phyloP scores from a whole-genome alignment of 1,140 invertebrate species.

The Drosophila seguyi region DNA sequence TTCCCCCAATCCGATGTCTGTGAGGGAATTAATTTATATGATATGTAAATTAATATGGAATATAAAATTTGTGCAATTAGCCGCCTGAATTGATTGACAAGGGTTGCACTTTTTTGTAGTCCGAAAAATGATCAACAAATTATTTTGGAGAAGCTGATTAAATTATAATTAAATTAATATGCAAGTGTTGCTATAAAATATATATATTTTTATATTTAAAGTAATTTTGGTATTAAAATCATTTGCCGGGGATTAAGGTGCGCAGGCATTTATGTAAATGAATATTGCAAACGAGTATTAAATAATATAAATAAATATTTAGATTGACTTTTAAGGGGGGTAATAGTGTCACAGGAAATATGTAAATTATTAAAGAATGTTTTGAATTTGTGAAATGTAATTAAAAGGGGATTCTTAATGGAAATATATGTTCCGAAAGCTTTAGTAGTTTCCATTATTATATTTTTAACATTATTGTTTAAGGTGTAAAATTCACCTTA shows the following conservation, averaged over 20 bases:
- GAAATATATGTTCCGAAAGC: too few relatives aligned
- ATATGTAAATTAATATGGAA: constrained; percentile 57
- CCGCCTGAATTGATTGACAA: constrained; percentile 45
- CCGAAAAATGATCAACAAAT: constrained; percentile 37
- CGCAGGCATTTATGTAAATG: not conserved
- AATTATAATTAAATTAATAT: constrained; percentile 37
- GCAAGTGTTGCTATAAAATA: constrained; percentile 6
- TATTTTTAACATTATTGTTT: too few relatives aligned
- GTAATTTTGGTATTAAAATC: not conserved
- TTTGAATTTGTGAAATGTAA: not conserved
- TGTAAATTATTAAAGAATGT: not conserved
- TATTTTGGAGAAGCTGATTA: constrained; percentile 19
- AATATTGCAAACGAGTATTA: not conserved
- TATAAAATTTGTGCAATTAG: constrained; percentile 52
- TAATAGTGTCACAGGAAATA: too few relatives aligned
- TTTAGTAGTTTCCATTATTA: too few relatives aligned
- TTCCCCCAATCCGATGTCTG: constrained; percentile 10
- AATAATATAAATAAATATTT: not conserved
- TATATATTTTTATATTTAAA: constrained; percentile 3
- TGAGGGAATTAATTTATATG: constrained; percentile 53
- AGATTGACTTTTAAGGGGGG: not conserved
- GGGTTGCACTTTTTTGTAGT: not conserved
- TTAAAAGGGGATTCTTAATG: not conserved
- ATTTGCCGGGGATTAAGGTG: not conserved
- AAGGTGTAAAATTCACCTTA: too few relatives aligned